phyloP scores from a whole-genome alignment of 2,113 vertebrate species.

The Chrysochloris asiatica region DNA sequence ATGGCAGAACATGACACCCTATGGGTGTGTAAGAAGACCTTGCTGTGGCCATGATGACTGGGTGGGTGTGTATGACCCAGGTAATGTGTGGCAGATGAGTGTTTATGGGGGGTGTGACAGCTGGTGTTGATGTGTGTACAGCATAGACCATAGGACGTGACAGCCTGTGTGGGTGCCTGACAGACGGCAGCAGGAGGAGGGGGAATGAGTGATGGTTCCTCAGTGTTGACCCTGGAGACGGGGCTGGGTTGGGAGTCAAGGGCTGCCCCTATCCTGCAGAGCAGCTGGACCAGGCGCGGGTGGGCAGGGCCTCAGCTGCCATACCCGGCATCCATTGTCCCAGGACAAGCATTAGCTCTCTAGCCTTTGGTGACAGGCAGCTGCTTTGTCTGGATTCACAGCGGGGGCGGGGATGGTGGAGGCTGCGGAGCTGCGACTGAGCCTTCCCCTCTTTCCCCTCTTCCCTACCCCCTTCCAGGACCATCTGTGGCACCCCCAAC shows the following conservation, averaged over 20 bases:
- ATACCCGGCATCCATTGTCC: constrained; percentile 70
- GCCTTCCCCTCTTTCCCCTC: background rate
- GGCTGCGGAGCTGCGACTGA: constrained; percentile 34
- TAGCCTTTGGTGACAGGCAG: constrained; percentile 75
- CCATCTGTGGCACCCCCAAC: constrained; percentile 99
- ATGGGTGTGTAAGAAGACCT: background rate
- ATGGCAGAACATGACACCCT: too few relatives aligned
- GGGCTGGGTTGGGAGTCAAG: background rate
- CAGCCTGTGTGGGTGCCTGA: constrained; percentile 49
- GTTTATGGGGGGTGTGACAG: constrained; percentile 50
- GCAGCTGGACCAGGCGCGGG: constrained; percentile 49
- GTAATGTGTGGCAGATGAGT: constrained; percentile 38
- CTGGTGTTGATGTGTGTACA: constrained; percentile 53
- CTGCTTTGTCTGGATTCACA: constrained; percentile 75
- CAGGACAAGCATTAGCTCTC: constrained; percentile 71
- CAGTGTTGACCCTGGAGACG: constrained; percentile 40
- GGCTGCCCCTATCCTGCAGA: background rate
- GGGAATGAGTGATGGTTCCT: background rate
- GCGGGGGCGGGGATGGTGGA: constrained; percentile 59
- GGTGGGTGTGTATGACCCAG: constrained; percentile 18
- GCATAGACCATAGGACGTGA: constrained; percentile 54
- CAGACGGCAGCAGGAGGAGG: constrained; percentile 38
- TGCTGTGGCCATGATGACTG: background rate
- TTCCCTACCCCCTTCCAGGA: constrained; percentile 83
- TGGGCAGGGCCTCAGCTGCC: constrained; percentile 61